Evolutionary conservation across 2,888 invertebrate species (phyloP).

Genomic region (Sminthurides aquaticus): DNA sequence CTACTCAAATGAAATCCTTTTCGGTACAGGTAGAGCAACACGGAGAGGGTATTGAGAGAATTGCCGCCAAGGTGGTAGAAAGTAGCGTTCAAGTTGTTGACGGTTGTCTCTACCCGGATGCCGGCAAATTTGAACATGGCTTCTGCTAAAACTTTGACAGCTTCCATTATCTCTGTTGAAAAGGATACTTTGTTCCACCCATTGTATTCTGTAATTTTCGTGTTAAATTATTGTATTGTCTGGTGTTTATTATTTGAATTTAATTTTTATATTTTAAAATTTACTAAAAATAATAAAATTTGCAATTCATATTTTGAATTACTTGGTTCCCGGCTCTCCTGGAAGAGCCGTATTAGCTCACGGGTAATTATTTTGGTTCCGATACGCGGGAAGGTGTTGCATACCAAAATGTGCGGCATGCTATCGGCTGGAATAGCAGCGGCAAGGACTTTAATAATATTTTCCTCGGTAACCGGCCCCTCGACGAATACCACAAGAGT

Average conservation of each 20-base stretch:
- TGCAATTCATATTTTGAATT: too few species aligned
- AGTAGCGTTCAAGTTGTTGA: conserved; percentile 59
- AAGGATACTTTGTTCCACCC: background rate
- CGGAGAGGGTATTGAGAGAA: conserved; percentile 74
- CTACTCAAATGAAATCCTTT: background rate
- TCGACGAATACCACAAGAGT: conserved; percentile 14
- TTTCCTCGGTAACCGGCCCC: background rate
- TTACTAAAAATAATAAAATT: background rate
- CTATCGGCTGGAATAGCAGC: background rate
- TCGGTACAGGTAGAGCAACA: conserved; percentile 51
- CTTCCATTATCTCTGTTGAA: conserved; percentile 46
- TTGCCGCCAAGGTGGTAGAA: conserved; percentile 81
- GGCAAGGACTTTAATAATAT: background rate
- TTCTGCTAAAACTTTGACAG: conserved; percentile 64
- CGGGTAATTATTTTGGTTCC: background rate
- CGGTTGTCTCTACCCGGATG: conserved; percentile 53
- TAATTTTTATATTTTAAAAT: conserved; percentile 11
- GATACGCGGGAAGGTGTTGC: background rate
- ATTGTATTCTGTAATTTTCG: background rate
- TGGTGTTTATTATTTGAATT: background rate
- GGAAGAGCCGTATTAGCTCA: conserved; percentile 6
- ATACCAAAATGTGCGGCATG: background rate
- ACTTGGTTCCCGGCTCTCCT: conserved; percentile 9
- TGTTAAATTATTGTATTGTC: too few species aligned
- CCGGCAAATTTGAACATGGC: conserved; percentile 62